These are phyloP conservation scores for Callinectes sapidus DNA, from an alignment of 2,888 invertebrate genomes.

Conservation along the genomic window DNA sequence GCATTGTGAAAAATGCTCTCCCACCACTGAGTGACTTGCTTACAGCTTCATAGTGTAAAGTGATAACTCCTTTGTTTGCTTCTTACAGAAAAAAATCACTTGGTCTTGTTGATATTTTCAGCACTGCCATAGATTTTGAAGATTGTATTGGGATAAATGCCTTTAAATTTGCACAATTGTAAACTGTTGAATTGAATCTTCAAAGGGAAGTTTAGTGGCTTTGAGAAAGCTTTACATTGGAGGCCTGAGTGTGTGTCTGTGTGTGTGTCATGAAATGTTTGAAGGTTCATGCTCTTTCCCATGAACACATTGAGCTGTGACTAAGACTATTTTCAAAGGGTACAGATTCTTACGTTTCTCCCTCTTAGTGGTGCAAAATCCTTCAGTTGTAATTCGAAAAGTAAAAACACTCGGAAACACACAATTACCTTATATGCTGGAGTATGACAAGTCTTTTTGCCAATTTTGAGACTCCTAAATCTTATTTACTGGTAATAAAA, in stretches of 20 bases:
- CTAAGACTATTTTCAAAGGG: too few relatives aligned
- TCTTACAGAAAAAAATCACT: background rate
- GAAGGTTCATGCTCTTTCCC: background rate
- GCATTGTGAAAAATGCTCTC: slow-evolving; percentile 18
- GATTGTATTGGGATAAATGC: slow-evolving; percentile 14
- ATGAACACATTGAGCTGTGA: background rate
- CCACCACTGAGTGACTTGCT: background rate
- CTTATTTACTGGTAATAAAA: too few relatives aligned
- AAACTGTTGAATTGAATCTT: background rate
- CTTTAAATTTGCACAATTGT: background rate
- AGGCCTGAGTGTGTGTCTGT: background rate
- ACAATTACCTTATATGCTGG: too few relatives aligned
- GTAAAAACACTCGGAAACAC: too few relatives aligned
- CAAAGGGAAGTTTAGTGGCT: slow-evolving; percentile 12
- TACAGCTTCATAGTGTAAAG: background rate
- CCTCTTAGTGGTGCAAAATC: too few relatives aligned
- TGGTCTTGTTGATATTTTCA: background rate
- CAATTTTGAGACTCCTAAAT: too few relatives aligned
- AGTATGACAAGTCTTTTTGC: too few relatives aligned
- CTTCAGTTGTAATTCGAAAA: too few relatives aligned
- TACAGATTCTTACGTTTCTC: too few relatives aligned
- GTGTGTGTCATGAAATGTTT: slow-evolving; percentile 1
- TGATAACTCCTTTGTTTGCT: background rate
- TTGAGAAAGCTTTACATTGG: background rate
- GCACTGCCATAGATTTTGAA: slow-evolving; percentile 15